These are phyloP conservation scores for Aphelocoma coerulescens DNA, from an alignment of 2,113 vertebrate genomes.

Conservation along the genomic window DNA sequence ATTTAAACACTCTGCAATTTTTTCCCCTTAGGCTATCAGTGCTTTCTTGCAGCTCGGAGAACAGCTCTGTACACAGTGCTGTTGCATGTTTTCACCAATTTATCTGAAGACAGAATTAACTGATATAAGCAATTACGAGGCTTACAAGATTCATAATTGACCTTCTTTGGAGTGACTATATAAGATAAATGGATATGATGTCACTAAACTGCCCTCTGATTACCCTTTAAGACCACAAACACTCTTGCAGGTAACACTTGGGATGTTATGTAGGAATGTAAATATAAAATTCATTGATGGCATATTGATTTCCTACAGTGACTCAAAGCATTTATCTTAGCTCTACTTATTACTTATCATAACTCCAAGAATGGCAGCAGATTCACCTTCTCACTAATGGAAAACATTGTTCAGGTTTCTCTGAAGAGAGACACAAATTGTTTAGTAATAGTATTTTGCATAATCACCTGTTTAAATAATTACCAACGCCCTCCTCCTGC, in stretches of 20 bases:
- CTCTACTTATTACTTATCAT: not conserved
- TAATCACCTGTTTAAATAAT: slow-evolving; percentile 49
- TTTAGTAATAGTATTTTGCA: slow-evolving; percentile 8
- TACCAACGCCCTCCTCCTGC: not conserved
- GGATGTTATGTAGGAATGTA: not conserved
- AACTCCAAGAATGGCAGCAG: not conserved
- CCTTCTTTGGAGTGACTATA: not conserved
- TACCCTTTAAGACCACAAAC: not conserved
- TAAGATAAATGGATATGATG: not conserved
- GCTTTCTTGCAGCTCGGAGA: not conserved
- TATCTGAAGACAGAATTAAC: not conserved
- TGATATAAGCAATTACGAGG: not conserved
- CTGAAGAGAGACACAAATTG: slow-evolving; percentile 27
- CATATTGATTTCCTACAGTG: slow-evolving; percentile 29
- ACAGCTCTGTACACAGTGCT: not conserved
- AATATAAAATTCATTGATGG: slow-evolving; percentile 16
- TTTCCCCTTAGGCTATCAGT: not conserved
- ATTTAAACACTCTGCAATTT: not conserved
- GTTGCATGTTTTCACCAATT: not conserved
- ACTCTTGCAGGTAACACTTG: not conserved
- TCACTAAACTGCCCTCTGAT: not conserved
- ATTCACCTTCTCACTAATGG: not conserved
- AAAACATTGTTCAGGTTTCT: not conserved
- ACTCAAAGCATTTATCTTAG: not conserved
- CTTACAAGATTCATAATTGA: not conserved